Conservation (phyloP, 2,797 vertebrate genomes). For the Fistularia tabacaria region DNA sequence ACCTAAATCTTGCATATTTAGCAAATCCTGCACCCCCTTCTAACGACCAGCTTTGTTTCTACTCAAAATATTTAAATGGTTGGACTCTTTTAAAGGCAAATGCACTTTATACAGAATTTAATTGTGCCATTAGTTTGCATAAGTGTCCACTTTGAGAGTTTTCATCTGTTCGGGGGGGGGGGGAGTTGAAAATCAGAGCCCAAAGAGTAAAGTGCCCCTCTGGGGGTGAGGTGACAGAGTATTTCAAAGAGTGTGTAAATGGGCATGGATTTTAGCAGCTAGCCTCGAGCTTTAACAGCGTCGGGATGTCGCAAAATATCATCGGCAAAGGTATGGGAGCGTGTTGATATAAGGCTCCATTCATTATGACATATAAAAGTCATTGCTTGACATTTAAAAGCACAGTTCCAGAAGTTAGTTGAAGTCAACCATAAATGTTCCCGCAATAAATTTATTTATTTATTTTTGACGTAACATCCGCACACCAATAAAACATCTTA, state of each 20-base stretch:
- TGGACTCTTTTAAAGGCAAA: slow-evolving; percentile 55
- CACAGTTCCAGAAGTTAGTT: slow-evolving; percentile 5
- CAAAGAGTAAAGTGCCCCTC: slow-evolving; percentile 21
- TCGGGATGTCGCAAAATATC: slow-evolving; percentile 4
- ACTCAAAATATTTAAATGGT: slow-evolving; percentile 44
- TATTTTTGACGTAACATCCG: neutral
- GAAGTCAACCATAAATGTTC: slow-evolving; percentile 10
- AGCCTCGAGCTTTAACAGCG: neutral
- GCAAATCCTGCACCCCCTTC: slow-evolving; percentile 10
- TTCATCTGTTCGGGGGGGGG: slow-evolving; percentile 5
- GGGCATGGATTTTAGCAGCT: neutral
- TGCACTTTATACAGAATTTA: slow-evolving; percentile 35
- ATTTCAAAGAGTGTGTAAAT: slow-evolving; percentile 21
- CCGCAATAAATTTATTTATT: neutral
- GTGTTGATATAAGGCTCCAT: neutral
- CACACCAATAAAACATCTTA: neutral
- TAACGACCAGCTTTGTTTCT: slow-evolving; percentile 20
- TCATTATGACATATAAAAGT: slow-evolving; percentile 12
- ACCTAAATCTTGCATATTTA: slow-evolving; percentile 16
- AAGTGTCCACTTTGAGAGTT: slow-evolving; percentile 25
- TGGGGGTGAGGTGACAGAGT: slow-evolving; percentile 20
- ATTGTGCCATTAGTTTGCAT: slow-evolving; percentile 38
- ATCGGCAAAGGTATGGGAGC: no score
- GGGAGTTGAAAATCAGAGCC: slow-evolving; percentile 32
- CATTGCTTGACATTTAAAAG: slow-evolving; percentile 14